Conservation (phyloP, 1,140 invertebrate species). For the Hyles euphorbiae region DNA sequence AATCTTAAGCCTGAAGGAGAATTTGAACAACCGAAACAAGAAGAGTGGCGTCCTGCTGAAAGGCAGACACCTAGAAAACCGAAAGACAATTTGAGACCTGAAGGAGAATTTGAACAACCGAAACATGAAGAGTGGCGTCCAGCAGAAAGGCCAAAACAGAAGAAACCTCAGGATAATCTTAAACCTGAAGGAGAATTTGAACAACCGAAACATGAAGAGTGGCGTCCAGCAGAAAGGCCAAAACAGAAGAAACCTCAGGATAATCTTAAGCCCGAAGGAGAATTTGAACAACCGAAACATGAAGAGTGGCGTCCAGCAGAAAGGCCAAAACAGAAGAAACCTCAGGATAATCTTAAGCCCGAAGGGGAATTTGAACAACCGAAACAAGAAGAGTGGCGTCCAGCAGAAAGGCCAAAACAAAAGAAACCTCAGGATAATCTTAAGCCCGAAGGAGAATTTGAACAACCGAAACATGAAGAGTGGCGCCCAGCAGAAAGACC, state of each 20-base stretch:
- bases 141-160: constrained; percentile 69
- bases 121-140: constrained; percentile 65
- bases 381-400: constrained; percentile 22
- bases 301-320: constrained; percentile 7
- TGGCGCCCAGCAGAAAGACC: constrained; percentile 57
- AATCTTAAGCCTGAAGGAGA: constrained; percentile 79
- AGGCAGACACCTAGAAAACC: constrained; percentile 65
- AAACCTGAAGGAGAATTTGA: constrained; percentile 77
- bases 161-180: constrained; percentile 78
- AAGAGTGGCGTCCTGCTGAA: constrained; percentile 74
- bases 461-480: constrained; percentile 4
- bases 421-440: constrained; percentile 76
- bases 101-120: constrained; percentile 76
- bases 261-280: constrained; percentile 9
- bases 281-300: constrained; percentile 5
- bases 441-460: constrained; percentile 75
- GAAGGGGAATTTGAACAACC: constrained; percentile 1
- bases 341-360: constrained; percentile 3
- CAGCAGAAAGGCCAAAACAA: constrained; percentile 65
- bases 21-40: constrained; percentile 70
- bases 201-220: constrained; percentile 54
- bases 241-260: constrained; percentile 4
- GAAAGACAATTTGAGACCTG: constrained; percentile 77
- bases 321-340: background rate
- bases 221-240: constrained; percentile 48